Conservation (phyloP, 2,888 invertebrate species). For the Eupithecia subfuscata region DNA sequence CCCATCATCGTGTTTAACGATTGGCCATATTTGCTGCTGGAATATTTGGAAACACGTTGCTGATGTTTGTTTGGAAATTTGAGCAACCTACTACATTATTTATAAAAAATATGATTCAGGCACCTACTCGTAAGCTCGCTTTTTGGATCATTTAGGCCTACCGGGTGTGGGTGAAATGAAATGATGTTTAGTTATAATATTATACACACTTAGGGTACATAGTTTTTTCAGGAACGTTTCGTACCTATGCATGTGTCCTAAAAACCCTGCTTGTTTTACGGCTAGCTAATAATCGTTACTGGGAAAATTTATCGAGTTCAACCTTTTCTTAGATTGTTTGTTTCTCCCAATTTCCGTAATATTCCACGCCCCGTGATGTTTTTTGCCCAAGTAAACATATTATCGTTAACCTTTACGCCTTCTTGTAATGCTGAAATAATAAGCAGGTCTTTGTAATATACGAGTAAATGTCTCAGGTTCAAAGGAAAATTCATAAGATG, state of each 20-base stretch:
- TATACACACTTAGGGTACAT: neutral
- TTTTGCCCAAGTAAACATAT: constrained; percentile 42
- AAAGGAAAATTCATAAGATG: constrained; percentile 50
- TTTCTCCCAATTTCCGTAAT: constrained; percentile 16
- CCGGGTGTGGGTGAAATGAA: neutral
- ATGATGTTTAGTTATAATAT: neutral
- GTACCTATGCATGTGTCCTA: neutral
- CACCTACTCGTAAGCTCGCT: neutral
- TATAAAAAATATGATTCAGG: neutral
- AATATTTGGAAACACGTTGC: constrained; percentile 18
- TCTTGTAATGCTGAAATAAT: constrained; percentile 48
- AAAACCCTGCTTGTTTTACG: neutral
- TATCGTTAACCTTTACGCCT: constrained; percentile 37
- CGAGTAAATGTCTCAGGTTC: constrained; percentile 46
- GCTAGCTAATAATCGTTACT: neutral
- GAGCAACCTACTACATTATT: neutral
- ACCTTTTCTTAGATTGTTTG: constrained; percentile 1
- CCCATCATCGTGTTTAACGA: constrained; percentile 23
- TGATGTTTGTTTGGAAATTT: neutral
- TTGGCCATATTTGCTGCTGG: constrained; percentile 31
- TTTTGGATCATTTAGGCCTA: neutral
- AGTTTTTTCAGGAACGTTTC: neutral
- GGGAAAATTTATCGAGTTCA: neutral
- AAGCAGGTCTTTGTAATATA: constrained; percentile 47
- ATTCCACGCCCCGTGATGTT: constrained; percentile 17